Conservation (phyloP, 2,113 vertebrate genomes). For the Toxotes chatareus region DNA sequence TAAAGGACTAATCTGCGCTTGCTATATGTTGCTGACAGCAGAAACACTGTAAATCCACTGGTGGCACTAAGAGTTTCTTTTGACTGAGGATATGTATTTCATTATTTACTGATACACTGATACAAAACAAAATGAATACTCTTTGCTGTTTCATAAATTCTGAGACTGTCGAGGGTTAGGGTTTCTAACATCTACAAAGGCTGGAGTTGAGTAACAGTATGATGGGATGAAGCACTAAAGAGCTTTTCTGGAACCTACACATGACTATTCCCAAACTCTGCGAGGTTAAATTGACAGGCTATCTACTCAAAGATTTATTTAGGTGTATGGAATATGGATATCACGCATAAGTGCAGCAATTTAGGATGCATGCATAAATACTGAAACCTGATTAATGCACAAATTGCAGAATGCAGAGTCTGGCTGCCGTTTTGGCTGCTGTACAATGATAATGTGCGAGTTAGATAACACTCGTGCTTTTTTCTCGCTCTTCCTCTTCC, state of each 20-base stretch:
- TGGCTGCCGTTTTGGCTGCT: not conserved
- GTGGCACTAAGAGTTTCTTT: not conserved
- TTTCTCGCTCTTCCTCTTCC: not conserved
- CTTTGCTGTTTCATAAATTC: not conserved
- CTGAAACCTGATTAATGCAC: not conserved
- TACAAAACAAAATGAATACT: not conserved
- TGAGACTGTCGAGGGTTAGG: not conserved
- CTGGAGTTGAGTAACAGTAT: not conserved
- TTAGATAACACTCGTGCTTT: not conserved
- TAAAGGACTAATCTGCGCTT: slow-evolving; percentile 28
- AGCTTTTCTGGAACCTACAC: not conserved
- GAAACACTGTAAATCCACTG: slow-evolving; percentile 14
- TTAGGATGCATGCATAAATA: not conserved
- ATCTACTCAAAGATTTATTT: not conserved
- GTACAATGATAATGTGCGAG: not conserved
- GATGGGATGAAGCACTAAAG: not conserved
- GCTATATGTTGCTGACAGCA: not conserved
- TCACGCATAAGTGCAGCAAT: not conserved
- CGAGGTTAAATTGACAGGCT: not conserved
- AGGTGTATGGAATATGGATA: not conserved
- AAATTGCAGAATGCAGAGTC: not conserved
- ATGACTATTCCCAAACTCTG: not conserved
- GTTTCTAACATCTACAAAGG: not conserved
- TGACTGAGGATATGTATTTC: not conserved
- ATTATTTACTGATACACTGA: not conserved